Conservation (phyloP, 2,797 vertebrate genomes). For the Notolepis coatsorum region DNA sequence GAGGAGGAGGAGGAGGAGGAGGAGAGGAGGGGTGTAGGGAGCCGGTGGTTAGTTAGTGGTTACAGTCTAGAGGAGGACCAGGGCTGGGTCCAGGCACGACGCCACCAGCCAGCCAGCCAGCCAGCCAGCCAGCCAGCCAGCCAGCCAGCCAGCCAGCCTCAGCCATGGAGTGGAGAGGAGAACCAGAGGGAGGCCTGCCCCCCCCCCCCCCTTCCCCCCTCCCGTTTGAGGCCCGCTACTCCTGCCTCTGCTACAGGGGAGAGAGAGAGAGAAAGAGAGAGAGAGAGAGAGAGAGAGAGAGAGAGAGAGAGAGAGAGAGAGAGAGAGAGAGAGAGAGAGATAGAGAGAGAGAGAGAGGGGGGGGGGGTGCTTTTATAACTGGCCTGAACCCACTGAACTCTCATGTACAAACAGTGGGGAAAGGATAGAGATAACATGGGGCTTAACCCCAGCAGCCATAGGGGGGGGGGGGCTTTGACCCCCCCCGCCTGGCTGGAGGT, state of each 20-base stretch:
- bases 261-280: too few relatives aligned
- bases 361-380: conserved; percentile 65
- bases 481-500: conserved; percentile 13
- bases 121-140: neutral
- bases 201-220: neutral
- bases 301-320: too few relatives aligned
- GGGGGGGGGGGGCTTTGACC: conserved; percentile 15
- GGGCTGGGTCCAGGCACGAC: conserved; percentile 60
- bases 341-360: too few relatives aligned
- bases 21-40: conserved; percentile 47
- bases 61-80: conserved; percentile 80
- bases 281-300: too few relatives aligned
- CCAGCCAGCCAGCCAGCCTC: neutral
- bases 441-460: conserved; percentile 28
- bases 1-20: neutral
- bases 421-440: conserved; percentile 52
- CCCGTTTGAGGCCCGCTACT: conserved; percentile 51
- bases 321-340: neutral
- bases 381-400: conserved; percentile 73
- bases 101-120: conserved; percentile 56
- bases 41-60: conserved; percentile 79
- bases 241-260: conserved; percentile 55
- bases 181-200: neutral
- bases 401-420: conserved; percentile 60
- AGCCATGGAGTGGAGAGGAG: conserved; percentile 16